phyloP scores from a whole-genome alignment of 2,888 invertebrate species.

The Scaptomyza parva region DNA sequence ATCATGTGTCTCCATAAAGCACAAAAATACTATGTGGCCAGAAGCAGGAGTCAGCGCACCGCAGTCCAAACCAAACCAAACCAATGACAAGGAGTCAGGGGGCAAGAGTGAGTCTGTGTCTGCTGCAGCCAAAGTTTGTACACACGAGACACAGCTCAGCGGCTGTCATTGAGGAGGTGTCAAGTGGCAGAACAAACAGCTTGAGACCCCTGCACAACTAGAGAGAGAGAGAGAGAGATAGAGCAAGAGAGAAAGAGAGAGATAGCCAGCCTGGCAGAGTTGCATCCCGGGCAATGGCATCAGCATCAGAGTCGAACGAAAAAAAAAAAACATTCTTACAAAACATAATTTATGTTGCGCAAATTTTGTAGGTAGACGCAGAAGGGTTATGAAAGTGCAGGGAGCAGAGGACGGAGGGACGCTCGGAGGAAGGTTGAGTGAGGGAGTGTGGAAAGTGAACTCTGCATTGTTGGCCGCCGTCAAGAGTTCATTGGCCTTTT shows the following conservation, averaged over 20 bases:
- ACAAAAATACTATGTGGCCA: constrained; percentile 39
- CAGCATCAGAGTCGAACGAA: constrained; percentile 23
- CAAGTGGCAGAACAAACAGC: constrained; percentile 74
- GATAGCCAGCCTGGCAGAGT: constrained; percentile 5
- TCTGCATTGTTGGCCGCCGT: constrained; percentile 54
- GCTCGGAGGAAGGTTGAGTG: background rate
- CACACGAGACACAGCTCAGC: constrained; percentile 61
- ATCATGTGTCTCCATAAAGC: constrained; percentile 36
- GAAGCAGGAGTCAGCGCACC: constrained; percentile 2
- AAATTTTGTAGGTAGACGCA: constrained; percentile 58
- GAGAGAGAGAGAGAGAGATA: background rate
- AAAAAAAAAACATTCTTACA: constrained; percentile 69
- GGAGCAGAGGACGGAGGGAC: background rate
- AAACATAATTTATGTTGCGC: constrained; percentile 80
- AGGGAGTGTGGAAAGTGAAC: constrained; percentile 7
- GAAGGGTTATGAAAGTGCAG: background rate
- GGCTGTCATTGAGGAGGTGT: constrained; percentile 80
- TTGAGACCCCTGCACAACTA: constrained; percentile 39
- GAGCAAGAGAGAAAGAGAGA: background rate
- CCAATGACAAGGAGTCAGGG: background rate
- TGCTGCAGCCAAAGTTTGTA: constrained; percentile 39
- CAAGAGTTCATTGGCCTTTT: constrained; percentile 45
- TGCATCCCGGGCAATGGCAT: constrained; percentile 20
- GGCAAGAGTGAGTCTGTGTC: no score
- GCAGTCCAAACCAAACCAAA: background rate